These are phyloP conservation scores for Manacus vitellinus DNA, from an alignment of 2,113 vertebrate species.

Conservation along the genomic window DNA sequence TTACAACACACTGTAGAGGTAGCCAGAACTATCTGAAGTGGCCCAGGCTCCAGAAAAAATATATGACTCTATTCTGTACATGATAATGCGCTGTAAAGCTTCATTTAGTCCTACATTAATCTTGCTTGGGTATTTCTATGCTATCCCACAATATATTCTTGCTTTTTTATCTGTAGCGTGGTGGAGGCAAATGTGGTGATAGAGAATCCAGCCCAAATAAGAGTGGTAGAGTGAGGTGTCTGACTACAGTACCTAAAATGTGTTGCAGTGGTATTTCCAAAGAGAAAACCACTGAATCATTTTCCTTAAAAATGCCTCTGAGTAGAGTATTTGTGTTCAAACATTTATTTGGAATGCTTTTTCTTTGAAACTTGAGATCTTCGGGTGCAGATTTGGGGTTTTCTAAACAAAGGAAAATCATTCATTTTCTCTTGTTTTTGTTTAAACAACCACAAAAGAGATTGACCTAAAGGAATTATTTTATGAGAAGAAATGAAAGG, in stretches of 20 bases:
- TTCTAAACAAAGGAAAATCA: background rate
- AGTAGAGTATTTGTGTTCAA: background rate
- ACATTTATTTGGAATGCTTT: background rate
- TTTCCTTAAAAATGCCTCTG: background rate
- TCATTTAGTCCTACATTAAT: background rate
- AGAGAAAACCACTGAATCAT: background rate
- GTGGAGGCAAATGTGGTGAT: background rate
- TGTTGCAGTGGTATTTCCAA: background rate
- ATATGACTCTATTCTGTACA: background rate
- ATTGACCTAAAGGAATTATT: background rate
- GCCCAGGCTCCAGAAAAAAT: background rate
- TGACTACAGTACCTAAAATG: background rate
- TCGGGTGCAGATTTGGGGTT: background rate
- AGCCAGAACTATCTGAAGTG: background rate
- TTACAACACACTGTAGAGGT: background rate
- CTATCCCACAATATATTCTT: background rate
- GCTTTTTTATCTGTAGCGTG: background rate
- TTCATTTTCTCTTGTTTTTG: background rate
- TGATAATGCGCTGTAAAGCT: background rate
- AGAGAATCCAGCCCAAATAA: background rate
- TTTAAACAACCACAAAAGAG: background rate
- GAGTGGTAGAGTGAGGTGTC: background rate
- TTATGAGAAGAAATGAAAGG: background rate
- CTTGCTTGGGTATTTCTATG: background rate
- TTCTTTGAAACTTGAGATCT: background rate